Evolutionary conservation across 2,797 vertebrate genomes (phyloP).

Genomic region (Acanthurus tractus): DNA sequence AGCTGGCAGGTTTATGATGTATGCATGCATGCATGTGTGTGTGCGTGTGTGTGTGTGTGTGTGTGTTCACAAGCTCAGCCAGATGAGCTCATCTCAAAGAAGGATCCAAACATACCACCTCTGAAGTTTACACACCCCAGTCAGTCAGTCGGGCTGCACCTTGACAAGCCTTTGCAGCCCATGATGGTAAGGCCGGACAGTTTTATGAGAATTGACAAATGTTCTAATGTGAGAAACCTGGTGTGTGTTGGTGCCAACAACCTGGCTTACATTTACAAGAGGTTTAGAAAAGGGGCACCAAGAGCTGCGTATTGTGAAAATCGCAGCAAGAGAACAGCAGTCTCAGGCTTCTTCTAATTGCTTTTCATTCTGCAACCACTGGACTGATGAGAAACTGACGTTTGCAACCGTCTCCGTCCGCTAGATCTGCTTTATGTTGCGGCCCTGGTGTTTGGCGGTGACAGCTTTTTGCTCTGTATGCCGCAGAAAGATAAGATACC

Average conservation of each 20-base stretch:
- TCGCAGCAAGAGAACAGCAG: not conserved
- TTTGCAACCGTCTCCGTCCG: not conserved
- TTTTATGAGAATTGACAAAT: slow-evolving; percentile 30
- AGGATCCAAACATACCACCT: slow-evolving; percentile 40
- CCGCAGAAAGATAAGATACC: slow-evolving; percentile 51
- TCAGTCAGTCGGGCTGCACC: not conserved
- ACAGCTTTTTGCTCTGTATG: slow-evolving; percentile 44
- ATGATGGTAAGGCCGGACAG: not conserved
- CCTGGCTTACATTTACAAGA: slow-evolving; percentile 6
- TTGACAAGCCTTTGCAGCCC: slow-evolving; percentile 14
- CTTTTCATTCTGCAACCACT: not conserved
- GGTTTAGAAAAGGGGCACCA: not conserved
- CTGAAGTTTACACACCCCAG: slow-evolving; percentile 22
- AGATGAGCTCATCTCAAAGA: slow-evolving; percentile 60
- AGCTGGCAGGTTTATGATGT: slow-evolving; percentile 36
- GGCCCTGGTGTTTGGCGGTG: slow-evolving; percentile 4
- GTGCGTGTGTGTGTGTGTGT: not conserved
- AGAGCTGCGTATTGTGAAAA: not conserved
- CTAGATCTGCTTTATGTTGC: slow-evolving; percentile 48
- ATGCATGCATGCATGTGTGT: not conserved
- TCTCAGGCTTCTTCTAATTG: not conserved
- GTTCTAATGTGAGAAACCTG: slow-evolving; percentile 11
- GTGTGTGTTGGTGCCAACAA: not conserved
- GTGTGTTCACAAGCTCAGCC: slow-evolving; percentile 26
- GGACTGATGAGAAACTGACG: not conserved